A percentile compares a stretch with the other conserved stretches of the same genome.
Evolutionary conservation across 2,797 vertebrate species (phyloP).

Genomic region (Coranthus polyacanthus): DNA sequence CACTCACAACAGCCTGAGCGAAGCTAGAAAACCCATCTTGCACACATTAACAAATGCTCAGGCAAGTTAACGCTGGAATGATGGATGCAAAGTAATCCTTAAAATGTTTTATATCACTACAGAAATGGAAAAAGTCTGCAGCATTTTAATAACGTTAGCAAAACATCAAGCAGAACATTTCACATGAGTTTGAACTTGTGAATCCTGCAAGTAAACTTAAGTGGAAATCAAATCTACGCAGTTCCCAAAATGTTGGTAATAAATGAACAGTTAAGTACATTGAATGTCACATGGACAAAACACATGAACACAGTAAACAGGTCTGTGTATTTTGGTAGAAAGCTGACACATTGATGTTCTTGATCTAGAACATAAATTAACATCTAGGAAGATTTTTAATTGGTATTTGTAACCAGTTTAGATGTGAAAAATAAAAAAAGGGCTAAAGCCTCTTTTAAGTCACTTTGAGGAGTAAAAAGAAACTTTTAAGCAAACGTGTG

Average conservation of each 20-base stretch:
- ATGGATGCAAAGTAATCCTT: too few relatives aligned
- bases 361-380: conserved; percentile 6
- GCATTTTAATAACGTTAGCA: background rate
- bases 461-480: too few relatives aligned
- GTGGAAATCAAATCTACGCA: conserved; percentile 12
- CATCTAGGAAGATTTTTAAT: too few relatives aligned
- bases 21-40: conserved; percentile 7
- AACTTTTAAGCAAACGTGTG: too few relatives aligned
- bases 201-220: too few relatives aligned
- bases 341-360: background rate
- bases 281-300: conserved; percentile 5
- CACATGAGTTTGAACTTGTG: too few relatives aligned
- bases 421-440: conserved; percentile 7
- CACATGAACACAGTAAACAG: conserved; percentile 6
- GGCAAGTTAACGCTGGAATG: too few relatives aligned
- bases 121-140: too few relatives aligned
- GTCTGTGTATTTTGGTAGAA: conserved; percentile 4
- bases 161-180: background rate
- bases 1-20: conserved; percentile 23
- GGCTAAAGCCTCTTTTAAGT: too few relatives aligned
- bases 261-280: background rate
- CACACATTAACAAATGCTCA: background rate
- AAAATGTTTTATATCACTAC: too few relatives aligned
- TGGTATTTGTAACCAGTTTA: conserved; percentile 22
- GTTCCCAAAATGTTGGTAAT: conserved; percentile 16